Percentiles rank a stretch among this genome's conserved stretches.
Conservation (phyloP, 2,797 vertebrate genomes). For the Sternarchorhynchus goeldii region DNA sequence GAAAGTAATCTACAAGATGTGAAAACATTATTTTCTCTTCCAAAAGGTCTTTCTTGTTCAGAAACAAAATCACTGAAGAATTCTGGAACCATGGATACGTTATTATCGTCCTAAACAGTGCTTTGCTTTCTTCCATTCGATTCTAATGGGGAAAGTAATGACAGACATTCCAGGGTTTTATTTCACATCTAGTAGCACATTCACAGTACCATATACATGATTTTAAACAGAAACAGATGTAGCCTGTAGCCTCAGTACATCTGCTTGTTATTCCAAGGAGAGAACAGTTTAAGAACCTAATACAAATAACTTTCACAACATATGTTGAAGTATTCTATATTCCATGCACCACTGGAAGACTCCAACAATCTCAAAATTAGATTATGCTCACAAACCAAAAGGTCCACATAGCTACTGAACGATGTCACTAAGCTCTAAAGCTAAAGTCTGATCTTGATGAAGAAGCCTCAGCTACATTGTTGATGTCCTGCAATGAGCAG, state of each 20-base stretch:
- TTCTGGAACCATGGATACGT: conserved; percentile 74
- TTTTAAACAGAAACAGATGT: not conserved
- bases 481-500: no score
- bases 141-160: conserved; percentile 62
- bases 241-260: not conserved
- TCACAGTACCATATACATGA: not conserved
- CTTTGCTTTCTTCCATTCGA: conserved; percentile 79
- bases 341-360: no score
- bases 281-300: no score
- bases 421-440: not conserved
- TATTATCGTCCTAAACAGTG: conserved; percentile 76
- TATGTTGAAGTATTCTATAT: no score
- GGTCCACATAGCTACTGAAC: no score
- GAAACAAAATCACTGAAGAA: conserved; percentile 76
- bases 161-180: not conserved
- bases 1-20: conserved; percentile 79
- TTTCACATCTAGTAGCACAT: not conserved
- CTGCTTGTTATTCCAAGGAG: not conserved
- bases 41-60: conserved; percentile 78
- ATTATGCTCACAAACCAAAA: no score
- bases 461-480: not conserved
- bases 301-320: no score
- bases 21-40: conserved; percentile 78
- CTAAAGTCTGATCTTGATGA: not conserved
- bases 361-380: no score